Evolutionary conservation across 2,888 invertebrate species (phyloP).

Genomic region (Eupithecia subumbrata): DNA sequence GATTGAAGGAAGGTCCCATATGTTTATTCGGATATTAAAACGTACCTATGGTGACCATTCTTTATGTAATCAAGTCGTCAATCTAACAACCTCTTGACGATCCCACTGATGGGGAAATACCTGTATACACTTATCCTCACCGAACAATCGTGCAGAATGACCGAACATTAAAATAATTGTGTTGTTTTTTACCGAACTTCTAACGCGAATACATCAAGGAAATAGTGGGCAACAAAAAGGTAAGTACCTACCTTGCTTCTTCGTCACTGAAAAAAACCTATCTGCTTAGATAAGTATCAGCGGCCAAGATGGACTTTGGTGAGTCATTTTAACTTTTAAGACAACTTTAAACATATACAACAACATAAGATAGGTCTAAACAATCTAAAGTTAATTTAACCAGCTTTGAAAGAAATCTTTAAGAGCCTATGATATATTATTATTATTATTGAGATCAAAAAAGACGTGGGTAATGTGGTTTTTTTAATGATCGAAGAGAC

Average conservation of each 20-base stretch:
- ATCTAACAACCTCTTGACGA: background rate
- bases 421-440: no score
- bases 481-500: no score
- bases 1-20: no score
- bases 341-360: background rate
- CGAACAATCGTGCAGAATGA: background rate
- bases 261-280: background rate
- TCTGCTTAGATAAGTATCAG: background rate
- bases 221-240: slow-evolving; percentile 11
- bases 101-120: background rate
- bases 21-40: no score
- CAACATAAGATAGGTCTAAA: no score
- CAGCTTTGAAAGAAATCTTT: background rate
- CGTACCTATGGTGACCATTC: background rate
- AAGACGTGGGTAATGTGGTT: no score
- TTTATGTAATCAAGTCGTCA: background rate
- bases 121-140: background rate
- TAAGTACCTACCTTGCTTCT: background rate
- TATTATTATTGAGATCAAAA: no score
- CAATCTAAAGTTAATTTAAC: background rate
- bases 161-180: slow-evolving; percentile 19
- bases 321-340: background rate
- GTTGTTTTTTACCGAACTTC: slow-evolving; percentile 18
- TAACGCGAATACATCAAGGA: slow-evolving; percentile 22
- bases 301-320: background rate